Evolutionary conservation across 2,888 invertebrate genomes (phyloP).

Genomic region (Drosophila nr. fundita): DNA sequence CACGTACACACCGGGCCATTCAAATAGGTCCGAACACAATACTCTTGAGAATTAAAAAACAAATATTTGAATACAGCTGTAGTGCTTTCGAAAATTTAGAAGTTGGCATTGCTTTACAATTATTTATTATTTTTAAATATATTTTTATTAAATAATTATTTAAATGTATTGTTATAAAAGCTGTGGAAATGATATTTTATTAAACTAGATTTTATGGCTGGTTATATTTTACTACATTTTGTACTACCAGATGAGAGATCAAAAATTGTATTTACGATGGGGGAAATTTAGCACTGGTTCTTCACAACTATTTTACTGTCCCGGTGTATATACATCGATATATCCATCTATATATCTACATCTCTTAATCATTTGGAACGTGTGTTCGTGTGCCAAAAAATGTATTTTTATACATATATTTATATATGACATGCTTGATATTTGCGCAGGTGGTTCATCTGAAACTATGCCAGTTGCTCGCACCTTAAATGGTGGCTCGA

Average conservation of each 20-base stretch:
- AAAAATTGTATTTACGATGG: too few relatives aligned
- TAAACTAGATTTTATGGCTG: too few relatives aligned
- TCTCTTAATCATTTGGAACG: slow-evolving; percentile 20
- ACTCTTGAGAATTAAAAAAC: background rate
- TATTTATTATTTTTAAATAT: too few relatives aligned
- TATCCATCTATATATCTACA: slow-evolving; percentile 7
- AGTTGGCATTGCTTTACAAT: too few relatives aligned
- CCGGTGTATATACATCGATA: background rate
- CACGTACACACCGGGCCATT: background rate
- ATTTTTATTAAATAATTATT: too few relatives aligned
- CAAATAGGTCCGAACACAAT: background rate
- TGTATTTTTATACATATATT: slow-evolving; percentile 9
- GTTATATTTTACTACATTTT: too few relatives aligned
- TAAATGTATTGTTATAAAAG: too few relatives aligned
- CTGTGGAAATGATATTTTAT: too few relatives aligned
- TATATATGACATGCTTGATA: slow-evolving; percentile 41
- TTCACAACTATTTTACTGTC: background rate
- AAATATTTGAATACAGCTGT: too few relatives aligned
- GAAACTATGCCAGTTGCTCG: slow-evolving; percentile 80
- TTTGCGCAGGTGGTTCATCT: slow-evolving; percentile 79
- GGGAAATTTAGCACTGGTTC: background rate
- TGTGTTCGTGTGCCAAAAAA: slow-evolving; percentile 28
- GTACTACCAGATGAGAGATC: too few relatives aligned
- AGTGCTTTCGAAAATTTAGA: too few relatives aligned
- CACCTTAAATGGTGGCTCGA: slow-evolving; percentile 74